Conservation (phyloP, 1,140 invertebrate genomes). For the Gonioctena quinquepunctata region DNA sequence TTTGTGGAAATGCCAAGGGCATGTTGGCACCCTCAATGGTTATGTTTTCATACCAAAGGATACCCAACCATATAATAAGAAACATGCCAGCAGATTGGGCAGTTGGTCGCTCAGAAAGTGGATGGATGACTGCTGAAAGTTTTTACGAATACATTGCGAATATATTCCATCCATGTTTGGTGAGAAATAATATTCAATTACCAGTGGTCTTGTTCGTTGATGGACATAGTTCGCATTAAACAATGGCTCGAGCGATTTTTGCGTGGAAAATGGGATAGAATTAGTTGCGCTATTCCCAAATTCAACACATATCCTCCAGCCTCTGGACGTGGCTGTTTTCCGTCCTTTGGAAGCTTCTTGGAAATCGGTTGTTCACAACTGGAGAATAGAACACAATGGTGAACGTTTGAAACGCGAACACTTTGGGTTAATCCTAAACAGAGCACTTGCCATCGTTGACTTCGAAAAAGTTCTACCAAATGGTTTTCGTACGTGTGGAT, state of each 20-base stretch:
- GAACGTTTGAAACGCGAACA: not conserved
- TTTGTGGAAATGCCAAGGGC: not conserved
- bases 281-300: slow-evolving; percentile 40
- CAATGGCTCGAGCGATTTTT: slow-evolving; percentile 11
- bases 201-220: not conserved
- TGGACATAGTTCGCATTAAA: not conserved
- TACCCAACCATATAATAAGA: not conserved
- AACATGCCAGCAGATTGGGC: not conserved
- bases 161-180: not conserved
- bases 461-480: slow-evolving; percentile 17
- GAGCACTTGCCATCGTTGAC: not conserved
- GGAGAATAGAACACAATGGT: not conserved
- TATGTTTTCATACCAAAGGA: not conserved
- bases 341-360: slow-evolving; percentile 15
- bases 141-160: slow-evolving; percentile 1
- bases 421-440: not conserved
- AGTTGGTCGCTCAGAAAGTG: not conserved
- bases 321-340: slow-evolving; percentile 26
- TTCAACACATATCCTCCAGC: slow-evolving; percentile 29
- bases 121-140: not conserved
- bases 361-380: slow-evolving; percentile 19
- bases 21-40: not conserved
- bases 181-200: not conserved
- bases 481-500: slow-evolving; percentile 38
- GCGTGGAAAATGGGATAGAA: not conserved